Evolutionary conservation across 92 coral and sea anemone species (phyloP), one percentile per base, ranked within the genome.

Genomic region (Anthopleura xanthogrammica): DNA sequence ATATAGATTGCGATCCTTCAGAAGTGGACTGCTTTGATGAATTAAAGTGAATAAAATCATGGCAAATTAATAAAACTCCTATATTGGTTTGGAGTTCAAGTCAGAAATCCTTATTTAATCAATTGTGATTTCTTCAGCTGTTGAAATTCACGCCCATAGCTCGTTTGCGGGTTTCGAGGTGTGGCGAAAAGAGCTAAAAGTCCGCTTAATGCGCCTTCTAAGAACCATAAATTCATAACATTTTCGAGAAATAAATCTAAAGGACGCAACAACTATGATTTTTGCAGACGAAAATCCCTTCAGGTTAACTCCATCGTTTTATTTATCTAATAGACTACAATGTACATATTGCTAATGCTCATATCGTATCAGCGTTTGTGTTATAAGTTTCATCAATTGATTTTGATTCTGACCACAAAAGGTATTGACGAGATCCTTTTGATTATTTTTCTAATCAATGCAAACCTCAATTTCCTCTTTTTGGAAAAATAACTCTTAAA

Each of bases 401-500:
- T 81, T 81, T 81, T 81, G 86, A 83, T 83, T 83, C 80, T 83
- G 17, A 75, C 86, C 86, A 83, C 86, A 75, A 73, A 81, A 22
- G 79, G 72, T 83, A 73, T 83, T 58, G 86, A 74, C 41, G 75
- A 77, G 64, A n/a, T 89, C 70, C 79, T 62, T 76, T 66, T 79
- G 90, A 73, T 86, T 77, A 89, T 89, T 89, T 82, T 74, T 57
- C 84, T 83, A 86, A 89, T 89, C 87, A 89, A 89, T 74, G 56
- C 88, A 55, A 73, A 46, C 81, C 88, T 83, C 89, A 86, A 86
- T 89, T 89, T 89, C 92, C 89, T 83, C 84, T 79, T 82, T 78
- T 77, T 80, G 79, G 79, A 82, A 80, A 89, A 86, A 83, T 86
- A 86, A 86, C 79, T 86, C 82, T 64, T 85, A 86, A 89, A 89